Evolutionary conservation across 2,113 vertebrate genomes (phyloP), one percentile per base, ranked within the genome.

Genomic region (Leptobrachium leishanense): DNA sequence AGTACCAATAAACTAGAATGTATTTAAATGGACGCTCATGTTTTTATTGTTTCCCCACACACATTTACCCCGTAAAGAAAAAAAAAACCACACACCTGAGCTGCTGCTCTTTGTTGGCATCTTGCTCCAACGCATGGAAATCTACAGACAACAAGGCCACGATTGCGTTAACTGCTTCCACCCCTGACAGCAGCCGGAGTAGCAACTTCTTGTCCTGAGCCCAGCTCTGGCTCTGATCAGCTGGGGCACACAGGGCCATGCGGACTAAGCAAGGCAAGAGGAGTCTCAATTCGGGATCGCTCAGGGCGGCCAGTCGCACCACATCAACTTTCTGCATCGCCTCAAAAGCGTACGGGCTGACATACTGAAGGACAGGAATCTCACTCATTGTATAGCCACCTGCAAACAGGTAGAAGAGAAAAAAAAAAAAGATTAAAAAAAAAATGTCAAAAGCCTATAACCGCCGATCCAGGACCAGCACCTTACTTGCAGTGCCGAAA

Each of bases 281-380:
- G 72, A 98, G 90, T 82, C 98, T 91, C 73, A 99, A 89, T 88
- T 99, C 97, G 0, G 95, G 95, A 84, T 97, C 96, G 80, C 97
- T 97, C 2, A 99, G 87, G 0, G 96, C 96, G 0, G 96, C 95
- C 85, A 99, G 85, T 0, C 94, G 91, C 63, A 92, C 92, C 76
- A 99, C 97, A 70, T 98, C 96, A 86, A 99, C 98, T 85, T 98
- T 98, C 88, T 99, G 97, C 97, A 99, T 99, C 1, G 97, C 97
- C 87, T 98, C 96, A 77, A 99, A 99, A 12, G 98, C 97, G 82
- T 91, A 98, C 0, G 95, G 88, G 82, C 96, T 98, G 85, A 99
- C 96, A 83, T 95, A 97, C 91, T 98, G 97, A 46, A 99, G 93
- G 67, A 87, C 88, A 1, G 91, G 78, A 64, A 92, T 95, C 83